Base-by-base conservation (phyloP, 2,888 invertebrate genomes). In the Lasioglossum lativentre region DNA sequence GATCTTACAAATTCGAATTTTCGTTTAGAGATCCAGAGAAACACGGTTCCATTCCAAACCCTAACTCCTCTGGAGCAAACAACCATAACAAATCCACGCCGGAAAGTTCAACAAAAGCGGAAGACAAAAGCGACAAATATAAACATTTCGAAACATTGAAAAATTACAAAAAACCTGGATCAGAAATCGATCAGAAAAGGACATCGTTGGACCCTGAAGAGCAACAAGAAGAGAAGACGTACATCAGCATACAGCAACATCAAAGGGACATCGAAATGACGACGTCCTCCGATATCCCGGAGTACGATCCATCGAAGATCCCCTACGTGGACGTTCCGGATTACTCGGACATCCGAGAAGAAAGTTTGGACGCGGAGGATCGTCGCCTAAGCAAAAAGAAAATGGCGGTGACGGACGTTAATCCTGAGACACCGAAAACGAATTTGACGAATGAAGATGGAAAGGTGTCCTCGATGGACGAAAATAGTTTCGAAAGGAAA, bases 281-380 rank as follows among this genome's bases (percentile, higher is more conserved):
- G 78, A 80, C 77, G 70, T 82, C 85, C 19, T n/a, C 79, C 1
- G 80, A 83, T 30, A 88, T 86, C 45, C 81, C 84, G 2, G 77
- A 78, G 12, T 92, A 93, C 72, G 87, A 93, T 90, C 91, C 91
- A 0, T 88, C 81, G 40, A 90, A 91, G 52, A 93, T 93, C 78
- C 94, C 94, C 4, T 93, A 93, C 78, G 93, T 93, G 19, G 91
- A 93, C 0, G 90, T 93, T 1, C 92, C 93, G 12, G 93, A 93
- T 88, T 93, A 93, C 66, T 83, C 92, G 0, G 93, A 94, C 16
- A 90, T 90, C 38, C 88, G 91, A 3, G 92, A 94, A 38, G 91
- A 93, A 42, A 93, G 90, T 82, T 83, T 94, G 34, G 92, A 94
- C 72, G 88, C 90, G 66, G 82, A 87, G 5, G 92, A 93, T 85